phyloP scores from a whole-genome alignment of 1,140 invertebrate genomes.

The Reticulitermes speratus region DNA sequence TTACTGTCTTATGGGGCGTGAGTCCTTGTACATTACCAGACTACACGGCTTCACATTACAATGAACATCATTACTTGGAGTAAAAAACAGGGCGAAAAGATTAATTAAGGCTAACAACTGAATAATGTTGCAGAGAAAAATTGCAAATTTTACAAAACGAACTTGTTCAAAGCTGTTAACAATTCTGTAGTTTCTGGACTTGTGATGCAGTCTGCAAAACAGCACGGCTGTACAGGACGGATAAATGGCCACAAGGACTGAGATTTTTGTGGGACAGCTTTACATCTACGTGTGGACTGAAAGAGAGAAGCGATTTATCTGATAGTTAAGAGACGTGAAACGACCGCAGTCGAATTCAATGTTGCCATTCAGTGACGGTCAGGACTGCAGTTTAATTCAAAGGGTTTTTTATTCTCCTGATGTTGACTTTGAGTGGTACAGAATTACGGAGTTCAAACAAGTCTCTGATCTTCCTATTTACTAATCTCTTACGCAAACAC shows the following conservation, averaged over 20 bases:
- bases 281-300: neutral
- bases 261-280: neutral
- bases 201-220: too few relatives aligned
- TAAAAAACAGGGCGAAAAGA: too few relatives aligned
- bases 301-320: neutral
- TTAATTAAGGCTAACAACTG: too few relatives aligned
- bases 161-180: too few relatives aligned
- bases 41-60: too few relatives aligned
- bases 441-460: slow-evolving; percentile 2
- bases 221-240: neutral
- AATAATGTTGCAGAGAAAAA: too few relatives aligned
- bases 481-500: neutral
- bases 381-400: neutral
- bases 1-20: too few relatives aligned
- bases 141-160: too few relatives aligned
- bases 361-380: neutral
- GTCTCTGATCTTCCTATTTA: neutral
- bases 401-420: neutral
- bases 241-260: neutral
- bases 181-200: too few relatives aligned
- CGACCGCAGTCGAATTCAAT: neutral
- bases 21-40: too few relatives aligned
- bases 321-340: neutral
- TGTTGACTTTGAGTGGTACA: neutral
- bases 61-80: too few relatives aligned